These are phyloP conservation scores for Ennomos fuscantarius DNA, from an alignment of 2,888 invertebrate genomes.

Conservation along the genomic window DNA sequence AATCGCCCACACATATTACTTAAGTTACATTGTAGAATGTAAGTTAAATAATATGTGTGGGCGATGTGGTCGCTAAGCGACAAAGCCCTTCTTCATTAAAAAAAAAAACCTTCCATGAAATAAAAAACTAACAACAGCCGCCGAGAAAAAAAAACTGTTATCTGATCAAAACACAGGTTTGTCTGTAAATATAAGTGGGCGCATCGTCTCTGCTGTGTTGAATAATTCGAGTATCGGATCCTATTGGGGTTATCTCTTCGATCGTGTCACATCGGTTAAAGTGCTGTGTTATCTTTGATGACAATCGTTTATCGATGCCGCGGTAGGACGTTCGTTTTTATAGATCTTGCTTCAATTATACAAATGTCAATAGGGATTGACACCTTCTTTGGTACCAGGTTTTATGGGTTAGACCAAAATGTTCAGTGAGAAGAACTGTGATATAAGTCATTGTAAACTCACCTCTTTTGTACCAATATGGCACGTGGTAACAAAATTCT, in stretches of 20 bases:
- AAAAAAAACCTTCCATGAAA: neutral
- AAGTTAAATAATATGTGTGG: no score
- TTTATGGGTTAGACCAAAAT: no score
- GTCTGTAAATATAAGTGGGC: constrained; percentile 14
- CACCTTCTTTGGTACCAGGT: no score
- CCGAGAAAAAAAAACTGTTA: constrained; percentile 10
- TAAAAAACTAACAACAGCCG: constrained; percentile 10
- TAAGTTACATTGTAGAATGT: no score
- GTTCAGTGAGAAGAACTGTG: no score
- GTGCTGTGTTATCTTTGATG: constrained; percentile 33
- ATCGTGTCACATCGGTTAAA: constrained; percentile 40
- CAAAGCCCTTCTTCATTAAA: no score
- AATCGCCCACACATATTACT: no score
- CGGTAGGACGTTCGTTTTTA: constrained; percentile 21
- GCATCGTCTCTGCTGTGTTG: constrained; percentile 21
- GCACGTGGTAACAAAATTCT: no score
- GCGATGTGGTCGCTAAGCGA: no score
- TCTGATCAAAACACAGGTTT: constrained; percentile 1
- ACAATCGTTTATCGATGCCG: constrained; percentile 24
- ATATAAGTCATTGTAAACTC: no score
- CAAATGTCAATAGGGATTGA: neutral
- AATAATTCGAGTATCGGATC: constrained; percentile 30
- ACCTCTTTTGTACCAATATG: no score
- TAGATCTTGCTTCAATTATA: constrained; percentile 11
- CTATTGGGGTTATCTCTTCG: constrained; percentile 25